These are phyloP conservation scores for Calvadosia cruxmelitensis DNA, from an alignment of 30 jellyfish, hydroid and myxozoan species.

Conservation along the genomic window DNA sequence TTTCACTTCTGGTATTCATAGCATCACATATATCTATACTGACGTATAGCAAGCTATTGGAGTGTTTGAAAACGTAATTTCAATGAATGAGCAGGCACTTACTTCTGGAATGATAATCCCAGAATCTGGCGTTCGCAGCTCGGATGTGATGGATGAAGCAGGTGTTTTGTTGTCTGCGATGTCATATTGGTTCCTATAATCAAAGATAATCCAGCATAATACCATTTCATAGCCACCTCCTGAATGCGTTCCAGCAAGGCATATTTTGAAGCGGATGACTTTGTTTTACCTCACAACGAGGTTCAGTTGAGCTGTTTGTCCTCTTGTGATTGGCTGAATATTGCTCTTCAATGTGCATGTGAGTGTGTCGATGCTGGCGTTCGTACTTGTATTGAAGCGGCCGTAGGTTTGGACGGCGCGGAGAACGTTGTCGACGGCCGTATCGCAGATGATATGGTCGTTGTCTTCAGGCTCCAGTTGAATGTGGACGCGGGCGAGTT, in stretches of 20 bases:
- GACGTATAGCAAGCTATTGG: neutral
- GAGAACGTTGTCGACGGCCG: constrained; percentile 43
- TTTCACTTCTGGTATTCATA: too few relatives aligned
- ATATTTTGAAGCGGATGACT: too few relatives aligned
- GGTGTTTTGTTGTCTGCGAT: constrained; percentile 29
- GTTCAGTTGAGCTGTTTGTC: constrained; percentile 45
- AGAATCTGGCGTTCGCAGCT: constrained; percentile 72
- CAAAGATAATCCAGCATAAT: neutral
- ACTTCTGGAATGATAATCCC: constrained; percentile 90
- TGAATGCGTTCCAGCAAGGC: too few relatives aligned
- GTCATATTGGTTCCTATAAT: constrained; percentile 61
- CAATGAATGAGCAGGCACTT: neutral
- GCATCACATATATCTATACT: too few relatives aligned
- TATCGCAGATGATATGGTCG: constrained; percentile 74
- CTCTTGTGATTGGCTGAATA: constrained; percentile 41
- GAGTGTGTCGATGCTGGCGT: constrained; percentile 15
- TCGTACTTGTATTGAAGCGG: neutral
- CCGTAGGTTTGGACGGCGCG: constrained; percentile 72
- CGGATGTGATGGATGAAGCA: constrained; percentile 50
- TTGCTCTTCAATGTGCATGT: constrained; percentile 54
- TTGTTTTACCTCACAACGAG: constrained; percentile 67
- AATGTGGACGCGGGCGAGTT: constrained; percentile 34
- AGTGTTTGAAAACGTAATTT: too few relatives aligned
- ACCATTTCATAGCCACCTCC: too few relatives aligned
- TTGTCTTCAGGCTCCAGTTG: constrained; percentile 76